phyloP scores from a whole-genome alignment of 2,888 invertebrate genomes.

The Athetis lepigone region DNA sequence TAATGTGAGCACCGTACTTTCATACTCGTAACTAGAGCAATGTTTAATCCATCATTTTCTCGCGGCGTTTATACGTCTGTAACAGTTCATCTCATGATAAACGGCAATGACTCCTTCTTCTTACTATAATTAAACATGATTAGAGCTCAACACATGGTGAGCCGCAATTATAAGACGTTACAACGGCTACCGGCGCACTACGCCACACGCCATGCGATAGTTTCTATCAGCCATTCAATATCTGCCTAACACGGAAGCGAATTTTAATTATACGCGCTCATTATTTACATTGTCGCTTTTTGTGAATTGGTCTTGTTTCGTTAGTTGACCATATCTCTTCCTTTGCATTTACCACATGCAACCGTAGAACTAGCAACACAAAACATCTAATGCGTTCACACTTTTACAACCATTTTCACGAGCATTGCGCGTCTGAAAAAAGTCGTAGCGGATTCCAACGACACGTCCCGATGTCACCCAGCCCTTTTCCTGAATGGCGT shows the following conservation, averaged over 20 bases:
- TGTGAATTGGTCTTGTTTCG: slow-evolving; percentile 59
- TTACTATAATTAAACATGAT: slow-evolving; percentile 88
- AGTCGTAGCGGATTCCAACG: slow-evolving; percentile 35
- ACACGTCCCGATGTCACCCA: slow-evolving; percentile 75
- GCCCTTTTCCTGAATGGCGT: slow-evolving; percentile 74
- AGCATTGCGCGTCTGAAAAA: slow-evolving; percentile 19
- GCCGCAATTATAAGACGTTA: slow-evolving; percentile 87
- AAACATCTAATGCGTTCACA: not conserved
- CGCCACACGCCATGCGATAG: slow-evolving; percentile 83
- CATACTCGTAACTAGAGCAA: slow-evolving; percentile 58
- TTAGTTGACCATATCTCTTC: slow-evolving; percentile 51
- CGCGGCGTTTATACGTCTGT: slow-evolving; percentile 81
- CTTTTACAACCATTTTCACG: not conserved
- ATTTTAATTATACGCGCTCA: slow-evolving; percentile 76
- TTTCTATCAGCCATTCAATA: slow-evolving; percentile 84
- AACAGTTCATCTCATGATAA: slow-evolving; percentile 90
- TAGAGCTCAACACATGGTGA: slow-evolving; percentile 89
- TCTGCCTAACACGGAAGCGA: slow-evolving; percentile 82
- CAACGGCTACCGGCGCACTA: slow-evolving; percentile 83
- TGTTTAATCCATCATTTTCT: slow-evolving; percentile 81
- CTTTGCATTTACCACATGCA: slow-evolving; percentile 10
- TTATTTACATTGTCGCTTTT: slow-evolving; percentile 72
- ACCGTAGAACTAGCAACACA: slow-evolving; percentile 1
- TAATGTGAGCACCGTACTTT: slow-evolving; percentile 54
- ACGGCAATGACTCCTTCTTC: slow-evolving; percentile 87